These are phyloP conservation scores for Tribolium madens DNA, from an alignment of 1,140 invertebrate species.

Conservation along the genomic window DNA sequence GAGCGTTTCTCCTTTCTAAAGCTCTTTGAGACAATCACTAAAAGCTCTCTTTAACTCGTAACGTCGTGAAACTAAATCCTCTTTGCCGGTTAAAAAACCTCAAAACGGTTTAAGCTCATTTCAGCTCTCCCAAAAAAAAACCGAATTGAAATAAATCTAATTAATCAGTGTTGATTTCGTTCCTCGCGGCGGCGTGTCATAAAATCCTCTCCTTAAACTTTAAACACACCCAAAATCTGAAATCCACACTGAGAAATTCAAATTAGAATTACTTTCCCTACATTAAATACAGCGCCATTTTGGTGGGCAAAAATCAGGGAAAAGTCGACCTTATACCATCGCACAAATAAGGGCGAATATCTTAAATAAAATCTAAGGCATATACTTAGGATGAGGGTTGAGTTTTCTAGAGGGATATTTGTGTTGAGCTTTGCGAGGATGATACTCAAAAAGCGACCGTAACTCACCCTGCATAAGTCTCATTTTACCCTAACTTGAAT, in stretches of 20 bases:
- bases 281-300: conserved; percentile 62
- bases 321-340: conserved; percentile 52
- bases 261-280: conserved; percentile 63
- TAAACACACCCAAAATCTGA: conserved; percentile 61
- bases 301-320: conserved; percentile 54
- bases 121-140: background rate
- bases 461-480: background rate
- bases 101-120: background rate
- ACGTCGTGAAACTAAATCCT: background rate
- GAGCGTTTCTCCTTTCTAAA: background rate
- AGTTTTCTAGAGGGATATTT: conserved; percentile 59
- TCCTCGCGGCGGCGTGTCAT: conserved; percentile 48
- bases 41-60: conserved; percentile 15
- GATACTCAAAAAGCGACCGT: conserved; percentile 36
- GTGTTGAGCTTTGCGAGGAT: conserved; percentile 49
- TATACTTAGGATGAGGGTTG: conserved; percentile 57
- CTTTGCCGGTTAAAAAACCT: background rate
- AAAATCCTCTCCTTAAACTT: conserved; percentile 63
- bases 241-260: conserved; percentile 59
- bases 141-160: background rate
- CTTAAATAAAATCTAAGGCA: conserved; percentile 59
- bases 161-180: background rate
- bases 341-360: conserved; percentile 54
- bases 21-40: conserved; percentile 14
- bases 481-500: conserved; percentile 16